Evolutionary conservation across 2,113 vertebrate genomes (phyloP).

Genomic region (Etheostoma spectabile): DNA sequence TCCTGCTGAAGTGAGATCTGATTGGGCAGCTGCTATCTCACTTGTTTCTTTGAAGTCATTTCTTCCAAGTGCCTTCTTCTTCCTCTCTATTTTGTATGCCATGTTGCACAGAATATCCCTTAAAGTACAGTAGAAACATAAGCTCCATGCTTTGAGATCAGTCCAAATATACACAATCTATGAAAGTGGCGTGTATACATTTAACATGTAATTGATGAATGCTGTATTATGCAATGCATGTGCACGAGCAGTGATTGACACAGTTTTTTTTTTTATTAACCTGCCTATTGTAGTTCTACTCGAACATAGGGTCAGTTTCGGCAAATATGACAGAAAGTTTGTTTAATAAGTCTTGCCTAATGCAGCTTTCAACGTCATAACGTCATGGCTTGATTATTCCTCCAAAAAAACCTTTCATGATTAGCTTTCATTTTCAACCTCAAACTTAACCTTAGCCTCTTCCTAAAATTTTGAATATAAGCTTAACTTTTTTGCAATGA

Average conservation of each 20-base stretch:
- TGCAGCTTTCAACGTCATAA: background rate
- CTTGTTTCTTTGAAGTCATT: slow-evolving; percentile 67
- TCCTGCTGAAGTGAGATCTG: slow-evolving; percentile 67
- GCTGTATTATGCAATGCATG: background rate
- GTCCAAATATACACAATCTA: background rate
- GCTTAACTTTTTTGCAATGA: background rate
- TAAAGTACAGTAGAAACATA: background rate
- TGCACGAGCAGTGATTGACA: too few relatives aligned
- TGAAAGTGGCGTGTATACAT: background rate
- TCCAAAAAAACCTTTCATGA: background rate
- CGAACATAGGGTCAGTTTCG: too few relatives aligned
- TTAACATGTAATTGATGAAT: background rate
- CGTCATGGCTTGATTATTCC: background rate
- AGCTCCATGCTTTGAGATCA: background rate
- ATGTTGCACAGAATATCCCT: background rate
- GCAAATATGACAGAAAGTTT: too few relatives aligned
- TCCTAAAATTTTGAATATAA: background rate
- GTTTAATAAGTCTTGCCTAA: too few relatives aligned
- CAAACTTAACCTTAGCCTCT: background rate
- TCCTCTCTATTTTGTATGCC: background rate
- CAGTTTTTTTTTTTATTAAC: too few relatives aligned
- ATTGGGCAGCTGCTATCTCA: slow-evolving; percentile 72
- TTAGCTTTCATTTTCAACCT: background rate
- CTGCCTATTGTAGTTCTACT: too few relatives aligned
- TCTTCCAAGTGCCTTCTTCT: slow-evolving; percentile 55